Evolutionary conservation across 1,140 invertebrate species (phyloP), one percentile per base, ranked within the genome.

Genomic region (Nautilus pompilius): DNA sequence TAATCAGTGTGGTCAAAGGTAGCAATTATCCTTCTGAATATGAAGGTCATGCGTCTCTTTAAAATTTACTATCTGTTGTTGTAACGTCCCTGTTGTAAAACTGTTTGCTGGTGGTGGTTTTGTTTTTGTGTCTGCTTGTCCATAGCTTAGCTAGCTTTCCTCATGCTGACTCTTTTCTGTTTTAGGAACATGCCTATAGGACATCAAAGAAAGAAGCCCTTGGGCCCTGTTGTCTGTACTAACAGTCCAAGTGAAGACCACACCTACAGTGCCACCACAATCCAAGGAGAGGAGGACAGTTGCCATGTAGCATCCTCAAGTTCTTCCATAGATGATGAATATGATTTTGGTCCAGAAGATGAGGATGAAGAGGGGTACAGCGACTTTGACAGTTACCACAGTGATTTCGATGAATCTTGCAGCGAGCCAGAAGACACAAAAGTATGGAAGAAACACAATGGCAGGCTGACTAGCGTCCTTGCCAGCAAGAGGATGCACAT

Each of bases 171-270:
- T n/a, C n/a, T n/a, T n/a, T n/a, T n/a, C n/a, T n/a, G n/a, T n/a
- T n/a, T n/a, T n/a, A n/a, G n/a, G n/a, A n/a, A n/a, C n/a, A n/a
- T n/a, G n/a, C 49, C 49, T 24, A 10, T 28, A 28, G 49, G 49
- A 8, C 49, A 22, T 53, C 22, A 33, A 17, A 46, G 49, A 13
- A 56, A 56, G 20, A 32, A 62, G 15, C 55, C 58, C 22, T 24
- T 48, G n/a, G 70, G 65, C 13, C 59, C 69, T 5, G 60, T 74
- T 13, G 85, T 90, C 55, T 89, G 90, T 45, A 91, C 89, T 6
- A 87, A 86, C 51, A 89, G 87, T 60, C 90, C 90, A 1, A 90
- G 89, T 73, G 89, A 90, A 74, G 91, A 92, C 80, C 90, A 92
- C 72, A 91, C 90, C 15, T 92, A 92, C 70, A 80, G 78, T 61